These are phyloP conservation scores for Dinomys branickii DNA, from an alignment of 2,113 vertebrate species.

Conservation along the genomic window DNA sequence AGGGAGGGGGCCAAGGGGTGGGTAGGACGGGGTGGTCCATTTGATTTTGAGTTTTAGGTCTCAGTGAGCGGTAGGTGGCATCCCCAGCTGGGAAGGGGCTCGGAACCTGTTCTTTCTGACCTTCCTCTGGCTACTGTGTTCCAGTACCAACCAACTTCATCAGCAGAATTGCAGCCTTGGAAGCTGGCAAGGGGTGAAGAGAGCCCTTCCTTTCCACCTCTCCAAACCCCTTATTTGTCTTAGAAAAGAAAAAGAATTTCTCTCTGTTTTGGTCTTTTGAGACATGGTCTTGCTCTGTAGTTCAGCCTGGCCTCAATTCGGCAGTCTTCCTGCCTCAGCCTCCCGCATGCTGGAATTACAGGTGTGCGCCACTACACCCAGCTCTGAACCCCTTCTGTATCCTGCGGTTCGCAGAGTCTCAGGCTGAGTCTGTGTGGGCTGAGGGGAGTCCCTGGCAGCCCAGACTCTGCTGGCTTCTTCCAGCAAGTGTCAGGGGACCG, in stretches of 20 bases:
- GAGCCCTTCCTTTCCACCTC: fast-evolving
- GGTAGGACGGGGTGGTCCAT: not conserved
- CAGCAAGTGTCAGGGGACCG: slow-evolving; percentile 7
- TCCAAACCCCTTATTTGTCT: not conserved
- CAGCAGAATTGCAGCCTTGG: not conserved
- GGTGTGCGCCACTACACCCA: fast-evolving
- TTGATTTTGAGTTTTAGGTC: slow-evolving; percentile 6
- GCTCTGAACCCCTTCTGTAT: not conserved
- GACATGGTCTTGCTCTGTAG: not conserved
- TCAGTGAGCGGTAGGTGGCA: not conserved
- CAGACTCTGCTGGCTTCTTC: not conserved
- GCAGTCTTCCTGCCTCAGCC: not conserved
- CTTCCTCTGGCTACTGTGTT: not conserved
- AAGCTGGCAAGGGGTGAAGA: not conserved
- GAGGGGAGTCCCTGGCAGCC: not conserved
- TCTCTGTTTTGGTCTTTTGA: not conserved
- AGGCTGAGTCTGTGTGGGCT: not conserved
- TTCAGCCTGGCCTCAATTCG: not conserved
- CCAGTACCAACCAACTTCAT: not conserved
- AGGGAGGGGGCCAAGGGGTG: not conserved
- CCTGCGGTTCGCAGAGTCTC: not conserved
- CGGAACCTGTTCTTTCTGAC: not conserved
- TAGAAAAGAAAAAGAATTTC: not conserved
- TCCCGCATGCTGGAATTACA: not conserved
- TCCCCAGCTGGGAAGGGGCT: not conserved